Base-by-base conservation (phyloP, 2,888 invertebrate species). In the Lacanobia wlatinum region DNA sequence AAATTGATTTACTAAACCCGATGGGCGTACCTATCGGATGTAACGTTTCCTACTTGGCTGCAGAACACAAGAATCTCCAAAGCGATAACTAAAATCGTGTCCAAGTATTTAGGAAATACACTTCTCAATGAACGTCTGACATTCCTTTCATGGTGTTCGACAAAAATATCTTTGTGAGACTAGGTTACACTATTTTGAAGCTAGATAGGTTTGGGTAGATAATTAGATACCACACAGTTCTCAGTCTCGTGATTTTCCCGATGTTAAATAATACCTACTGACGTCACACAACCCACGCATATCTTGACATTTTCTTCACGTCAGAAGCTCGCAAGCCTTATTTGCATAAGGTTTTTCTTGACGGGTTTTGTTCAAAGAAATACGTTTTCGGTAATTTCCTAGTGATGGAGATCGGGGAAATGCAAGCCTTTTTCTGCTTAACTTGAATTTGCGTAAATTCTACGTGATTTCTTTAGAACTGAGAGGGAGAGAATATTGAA, bases 41-140 rank as follows among this genome's bases (percentile, higher is more conserved):
- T 63, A 38, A n/a, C 59, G 6, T 53, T 77, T 81, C 67, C 56
- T 75, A 18, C 21, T 76, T 81, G 76, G 76, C 61, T 40, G 16
- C 40, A 12, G 46, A 52, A 8, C 59, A 40, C n/a, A 79, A 46
- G 59, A 21, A 46, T 38, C 2, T 53, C 21, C 5, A 21, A 55
- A 46, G 38, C 60, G 10, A 12, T 59, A 76, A n/a, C 61, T 28
- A 60, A 43, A 38, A 56, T 64, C 55, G 53, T 63, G 68, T 50
- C 53, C 62, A 77, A 56, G 63, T 40, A 68, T 68, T 67, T 63
- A 76, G 23, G 46, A 38, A 68, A 21, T 56, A 38, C 10, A 55
- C 18, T 58, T n/a, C 34, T 59, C 48, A 77, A 80, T 67, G 52
- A 40, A 75, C 43, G 10, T 60, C 23, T 46, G 50, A 48, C 56